Base-by-base conservation (phyloP, 2,797 vertebrate genomes). In the Diceros bicornis region DNA sequence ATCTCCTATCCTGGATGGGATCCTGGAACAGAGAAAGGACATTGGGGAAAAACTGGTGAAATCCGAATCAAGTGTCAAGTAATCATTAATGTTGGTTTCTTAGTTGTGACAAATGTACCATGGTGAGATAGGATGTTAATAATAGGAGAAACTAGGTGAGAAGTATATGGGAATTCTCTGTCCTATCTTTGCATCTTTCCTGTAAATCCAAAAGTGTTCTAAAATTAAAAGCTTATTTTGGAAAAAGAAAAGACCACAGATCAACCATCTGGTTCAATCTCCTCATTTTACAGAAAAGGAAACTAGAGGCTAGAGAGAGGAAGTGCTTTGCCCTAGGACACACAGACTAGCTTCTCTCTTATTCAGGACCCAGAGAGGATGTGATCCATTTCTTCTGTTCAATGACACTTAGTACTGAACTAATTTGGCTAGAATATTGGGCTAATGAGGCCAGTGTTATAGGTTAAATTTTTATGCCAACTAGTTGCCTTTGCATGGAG, bases 201-300 rank as follows among this genome's bases (percentile, higher is more conserved):
- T 91, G 2, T 83, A 92, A 92, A 92, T 52, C 41, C 50, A 62
- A 55, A 92, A 50, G 20, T 50, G 7, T 81, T 94, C 47, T 72
- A 95, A 93, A 96, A 90, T 84, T 87, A 88, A 87, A 52, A 83
- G 7, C 13, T 94, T 94, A 81, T 82, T 93, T 95, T 71, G 12
- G 29, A 52, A 78, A 78, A 82, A 89, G 23, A 74, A 66, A 93
- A 87, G 29, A 71, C 13, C n/a, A 92, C 32, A 86, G 37, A 41
- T 12, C 71, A 96, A 62, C 17, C 8, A 84, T 75, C 92, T 89
- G 55, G 17, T 41, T 78, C 10, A 61, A 16, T 79, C 4, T 89
- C 29, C 52, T 96, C 37, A 88, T 96, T 95, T 95, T 92, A 87
- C 6, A 64, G 25, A 96, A 94, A 27, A 89, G 4, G n/a, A 92